Base-by-base conservation (phyloP, 1,140 invertebrate genomes). In the Chrysopa pallens region DNA sequence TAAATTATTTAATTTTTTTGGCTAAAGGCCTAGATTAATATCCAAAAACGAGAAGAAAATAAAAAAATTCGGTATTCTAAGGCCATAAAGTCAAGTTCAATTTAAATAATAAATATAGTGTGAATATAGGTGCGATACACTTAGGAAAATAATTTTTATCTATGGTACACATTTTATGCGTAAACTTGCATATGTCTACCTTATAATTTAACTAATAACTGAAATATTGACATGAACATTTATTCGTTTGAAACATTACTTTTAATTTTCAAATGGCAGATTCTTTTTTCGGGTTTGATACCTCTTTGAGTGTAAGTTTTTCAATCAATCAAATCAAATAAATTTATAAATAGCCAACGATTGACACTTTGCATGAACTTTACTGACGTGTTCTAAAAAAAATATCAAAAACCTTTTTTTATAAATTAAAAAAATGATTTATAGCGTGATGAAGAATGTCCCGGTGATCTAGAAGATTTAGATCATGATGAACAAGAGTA, bases 401-500 rank as follows among this genome's bases (percentile, higher is more conserved):
- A 43, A 60, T 55, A 55, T 56, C 52, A 53, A 50, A 37, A 56
- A 54, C 44, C 45, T 50, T 48, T 43, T 54, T 27, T 39, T 57
- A 44, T 52, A 51, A 38, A 45, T 33, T 39, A 45, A 12, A 36
- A 43, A 31, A 17, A n/a, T 42, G 9, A 36, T 29, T 11, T 14
- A 42, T 33, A 33, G 31, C n/a, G n/a, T 12, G 8, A 9, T 33
- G 40, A 28, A 23, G 23, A 23, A 33, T 44, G 14, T 12, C 50
- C 52, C 4, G 71, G 71, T 52, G 73, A 72, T 46, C 70, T 68
- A 40, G 74, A 78, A 38, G 72, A 73, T 33, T 64, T 69, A 42
- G 73, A 72, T 48, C 74, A 73, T 44, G 80, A 83, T 33, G 84
- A 87, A 52, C 82, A 84, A 46, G 83, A 86, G 51, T 89, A 88